Evolutionary conservation across 1,140 invertebrate genomes (phyloP).

Genomic region (Tetramorium alpestre): DNA sequence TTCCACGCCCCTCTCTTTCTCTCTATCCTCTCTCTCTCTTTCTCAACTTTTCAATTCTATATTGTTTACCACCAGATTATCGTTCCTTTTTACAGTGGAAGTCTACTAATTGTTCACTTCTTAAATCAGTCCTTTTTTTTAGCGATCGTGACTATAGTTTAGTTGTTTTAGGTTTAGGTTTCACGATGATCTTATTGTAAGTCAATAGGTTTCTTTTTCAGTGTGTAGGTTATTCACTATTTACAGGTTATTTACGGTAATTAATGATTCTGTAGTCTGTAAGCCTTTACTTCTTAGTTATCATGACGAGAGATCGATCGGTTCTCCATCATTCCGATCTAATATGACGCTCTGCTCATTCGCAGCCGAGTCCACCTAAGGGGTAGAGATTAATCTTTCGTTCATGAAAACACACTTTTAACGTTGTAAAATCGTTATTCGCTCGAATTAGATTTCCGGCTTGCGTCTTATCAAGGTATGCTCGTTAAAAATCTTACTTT

Average conservation of each 20-base stretch:
- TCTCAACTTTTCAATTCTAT: constrained; percentile 63
- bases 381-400: constrained; percentile 70
- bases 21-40: constrained; percentile 15
- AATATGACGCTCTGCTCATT: constrained; percentile 70
- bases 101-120: constrained; percentile 70
- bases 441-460: constrained; percentile 56
- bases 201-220: constrained; percentile 77
- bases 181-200: constrained; percentile 76
- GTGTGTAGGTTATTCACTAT: constrained; percentile 77
- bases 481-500: constrained; percentile 63
- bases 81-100: constrained; percentile 71
- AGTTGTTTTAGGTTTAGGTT: constrained; percentile 80
- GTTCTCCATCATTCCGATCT: constrained; percentile 73
- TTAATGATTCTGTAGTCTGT: constrained; percentile 73
- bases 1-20: constrained; percentile 34
- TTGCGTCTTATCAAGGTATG: constrained; percentile 62
- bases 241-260: constrained; percentile 72
- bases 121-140: constrained; percentile 62
- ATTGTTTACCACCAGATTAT: constrained; percentile 68
- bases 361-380: constrained; percentile 61
- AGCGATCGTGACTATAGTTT: constrained; percentile 71
- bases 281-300: constrained; percentile 78
- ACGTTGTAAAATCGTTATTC: constrained; percentile 57
- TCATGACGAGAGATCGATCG: constrained; percentile 74
- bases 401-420: constrained; percentile 56